Conservation (phyloP, 2,797 vertebrate genomes). For the Sparidentex hasta region DNA sequence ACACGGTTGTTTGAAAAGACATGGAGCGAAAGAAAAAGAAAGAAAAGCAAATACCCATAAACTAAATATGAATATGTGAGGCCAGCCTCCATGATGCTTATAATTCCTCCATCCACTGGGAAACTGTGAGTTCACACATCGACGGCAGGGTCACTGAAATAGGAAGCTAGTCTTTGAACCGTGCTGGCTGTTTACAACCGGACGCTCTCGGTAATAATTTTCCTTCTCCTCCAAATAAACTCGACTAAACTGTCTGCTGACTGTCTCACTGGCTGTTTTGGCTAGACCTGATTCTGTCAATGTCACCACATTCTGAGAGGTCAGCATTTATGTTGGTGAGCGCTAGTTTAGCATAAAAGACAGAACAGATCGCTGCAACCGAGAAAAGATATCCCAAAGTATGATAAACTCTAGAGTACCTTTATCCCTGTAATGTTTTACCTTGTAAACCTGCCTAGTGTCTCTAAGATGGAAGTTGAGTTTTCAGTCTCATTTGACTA, state of each 20-base stretch:
- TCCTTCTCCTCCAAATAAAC: neutral
- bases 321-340: neutral
- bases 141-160: neutral
- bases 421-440: neutral
- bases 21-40: neutral
- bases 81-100: too few relatives aligned
- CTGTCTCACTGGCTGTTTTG: neutral
- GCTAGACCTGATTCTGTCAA: neutral
- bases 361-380: neutral
- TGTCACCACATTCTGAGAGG: neutral
- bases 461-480: neutral
- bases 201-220: neutral
- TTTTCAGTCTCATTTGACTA: neutral
- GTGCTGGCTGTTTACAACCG: neutral
- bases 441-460: neutral
- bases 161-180: neutral
- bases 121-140: neutral
- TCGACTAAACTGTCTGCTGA: neutral
- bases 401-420: neutral
- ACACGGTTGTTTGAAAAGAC: neutral
- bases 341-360: neutral
- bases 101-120: too few relatives aligned
- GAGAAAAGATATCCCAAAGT: neutral
- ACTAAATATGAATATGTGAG: too few relatives aligned
- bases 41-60: too few relatives aligned